Base-by-base conservation (phyloP, 2,113 vertebrate genomes). In the Pelvicachromis taeniatus region DNA sequence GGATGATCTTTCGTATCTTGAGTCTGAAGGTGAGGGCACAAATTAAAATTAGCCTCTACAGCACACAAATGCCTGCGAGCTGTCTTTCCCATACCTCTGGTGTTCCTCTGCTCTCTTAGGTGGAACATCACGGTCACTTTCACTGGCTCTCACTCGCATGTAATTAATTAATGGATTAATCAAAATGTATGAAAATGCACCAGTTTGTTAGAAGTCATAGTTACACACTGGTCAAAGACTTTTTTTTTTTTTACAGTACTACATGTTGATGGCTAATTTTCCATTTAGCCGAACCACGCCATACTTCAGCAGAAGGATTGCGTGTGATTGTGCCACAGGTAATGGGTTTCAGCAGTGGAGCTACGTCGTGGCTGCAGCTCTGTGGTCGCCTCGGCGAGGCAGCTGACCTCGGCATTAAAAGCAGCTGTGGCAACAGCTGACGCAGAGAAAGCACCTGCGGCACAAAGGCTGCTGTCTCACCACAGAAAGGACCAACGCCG, bases 381-480 rank as follows among this genome's bases (percentile, higher is more conserved):
- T 11, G 48, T 14, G 73, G 86, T 45, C 65, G 83, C 87, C 85
- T 82, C 75, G 48, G 35, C 79, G 83, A 92, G 87, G 84, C 93
- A 91, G 91, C 91, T 91, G 90, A 85, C 65, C 84, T 83, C 19
- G 38, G 80, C 87, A 45, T 87, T 79, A 85, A 90, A 82, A 87
- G 53, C 91, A 93, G 94, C 92, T 95, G 93, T 91, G 85, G 83
- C 77, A 90, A 88, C 95, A 95, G 93, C 93, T 91, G 92, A 88
- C 63, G 21, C 81, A 83, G 86, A 81, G 87, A 92, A 29, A 55
- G 65, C 65, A 80, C 63, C 61, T n/a, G 84, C 80, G 86, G 80
- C 78, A 75, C 54, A 88, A 40, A 26, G 73, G 85, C 80, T 89
- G 87, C 80, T 45, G 40, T 59, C 81, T 83, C 55, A 58, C 68